These are phyloP conservation scores for Melanophora roralis DNA, from an alignment of 2,888 invertebrate species.

Conservation along the genomic window DNA sequence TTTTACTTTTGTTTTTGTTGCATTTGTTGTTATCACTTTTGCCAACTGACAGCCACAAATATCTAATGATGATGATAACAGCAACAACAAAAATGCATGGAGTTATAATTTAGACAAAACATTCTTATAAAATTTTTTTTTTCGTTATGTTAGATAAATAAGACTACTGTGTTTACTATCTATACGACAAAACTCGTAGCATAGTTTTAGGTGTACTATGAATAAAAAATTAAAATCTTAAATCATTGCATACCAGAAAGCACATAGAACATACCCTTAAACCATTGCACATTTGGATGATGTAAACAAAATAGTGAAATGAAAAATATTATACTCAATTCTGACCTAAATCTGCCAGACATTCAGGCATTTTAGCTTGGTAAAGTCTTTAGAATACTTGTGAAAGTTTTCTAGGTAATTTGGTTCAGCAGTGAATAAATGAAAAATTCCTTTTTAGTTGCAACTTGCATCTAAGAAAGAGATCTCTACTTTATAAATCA, in stretches of 20 bases:
- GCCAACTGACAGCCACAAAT: conserved; percentile 32
- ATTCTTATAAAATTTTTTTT: not conserved
- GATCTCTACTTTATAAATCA: not conserved
- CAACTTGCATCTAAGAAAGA: too few species aligned
- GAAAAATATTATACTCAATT: conserved; percentile 1
- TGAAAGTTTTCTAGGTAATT: not conserved
- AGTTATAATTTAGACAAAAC: conserved; percentile 19
- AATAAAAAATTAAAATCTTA: not conserved
- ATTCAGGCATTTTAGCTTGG: not conserved
- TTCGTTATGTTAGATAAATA: not conserved
- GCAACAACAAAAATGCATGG: conserved; percentile 11
- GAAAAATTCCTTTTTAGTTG: not conserved
- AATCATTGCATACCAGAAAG: not conserved
- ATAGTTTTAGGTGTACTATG: conserved; percentile 31
- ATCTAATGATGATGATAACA: conserved; percentile 17
- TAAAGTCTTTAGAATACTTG: conserved; percentile 23
- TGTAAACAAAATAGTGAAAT: not conserved
- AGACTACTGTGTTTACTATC: conserved; percentile 7
- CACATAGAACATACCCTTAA: not conserved
- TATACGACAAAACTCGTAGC: conserved; percentile 27
- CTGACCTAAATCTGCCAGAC: conserved; percentile 46
- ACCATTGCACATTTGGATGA: not conserved
- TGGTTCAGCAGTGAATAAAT: not conserved
- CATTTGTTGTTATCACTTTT: not conserved
- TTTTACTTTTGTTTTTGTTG: not conserved